A percentile compares a stretch with the other conserved stretches of the same genome.
Evolutionary conservation across 2,888 invertebrate genomes (phyloP).

Genomic region (Lottia scabra): DNA sequence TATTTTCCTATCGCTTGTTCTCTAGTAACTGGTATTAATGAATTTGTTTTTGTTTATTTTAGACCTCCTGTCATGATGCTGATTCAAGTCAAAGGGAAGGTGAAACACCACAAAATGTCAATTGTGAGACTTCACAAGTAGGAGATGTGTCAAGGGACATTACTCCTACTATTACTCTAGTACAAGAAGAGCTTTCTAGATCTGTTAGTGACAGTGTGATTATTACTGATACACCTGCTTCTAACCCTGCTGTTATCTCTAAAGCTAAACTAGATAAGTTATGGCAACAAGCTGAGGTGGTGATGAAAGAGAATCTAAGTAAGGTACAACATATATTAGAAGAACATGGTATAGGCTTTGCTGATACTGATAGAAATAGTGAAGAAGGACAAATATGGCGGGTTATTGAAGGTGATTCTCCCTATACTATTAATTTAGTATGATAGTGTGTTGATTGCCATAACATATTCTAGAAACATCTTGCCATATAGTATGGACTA

Average conservation of each 20-base stretch:
- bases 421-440: slow-evolving; percentile 50
- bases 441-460: slow-evolving; percentile 10
- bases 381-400: slow-evolving; percentile 57
- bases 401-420: slow-evolving; percentile 52
- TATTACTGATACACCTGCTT: slow-evolving; percentile 1
- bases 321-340: slow-evolving; percentile 42
- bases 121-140: not conserved
- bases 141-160: slow-evolving; percentile 2
- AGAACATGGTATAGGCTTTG: slow-evolving; percentile 53
- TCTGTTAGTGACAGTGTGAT: slow-evolving; percentile 8
- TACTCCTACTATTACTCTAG: not conserved
- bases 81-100: slow-evolving; percentile 30
- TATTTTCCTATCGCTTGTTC: no score
- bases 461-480: no score
- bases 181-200: slow-evolving; percentile 12
- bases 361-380: slow-evolving; percentile 50
- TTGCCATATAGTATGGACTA: no score
- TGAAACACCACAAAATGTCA: slow-evolving; percentile 13
- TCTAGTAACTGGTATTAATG: no score
- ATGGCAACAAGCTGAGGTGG: slow-evolving; percentile 49
- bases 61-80: slow-evolving; percentile 56
- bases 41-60: slow-evolving; percentile 22
- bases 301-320: slow-evolving; percentile 44
- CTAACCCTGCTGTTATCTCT: slow-evolving; percentile 9
- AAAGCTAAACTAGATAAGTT: slow-evolving; percentile 33